These are phyloP conservation scores for Morpho achilles DNA, from an alignment of 2,888 invertebrate species.

Conservation along the genomic window DNA sequence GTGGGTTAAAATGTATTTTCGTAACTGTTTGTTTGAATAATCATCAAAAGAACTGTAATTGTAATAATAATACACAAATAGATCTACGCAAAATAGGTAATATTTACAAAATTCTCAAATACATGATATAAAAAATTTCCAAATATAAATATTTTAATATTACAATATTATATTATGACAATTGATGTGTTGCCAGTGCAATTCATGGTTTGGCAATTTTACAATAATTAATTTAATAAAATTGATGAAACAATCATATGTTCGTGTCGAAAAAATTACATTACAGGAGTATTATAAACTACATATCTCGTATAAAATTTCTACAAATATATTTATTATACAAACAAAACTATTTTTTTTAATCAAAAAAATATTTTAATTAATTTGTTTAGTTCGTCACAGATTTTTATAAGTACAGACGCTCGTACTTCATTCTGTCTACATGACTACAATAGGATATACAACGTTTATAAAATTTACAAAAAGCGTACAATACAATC, in stretches of 20 bases:
- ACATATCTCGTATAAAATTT: conserved; percentile 6
- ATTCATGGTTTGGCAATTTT: not conserved
- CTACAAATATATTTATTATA: conserved; percentile 10
- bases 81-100: conserved; percentile 8
- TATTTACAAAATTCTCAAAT: conserved; percentile 9
- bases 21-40: no score
- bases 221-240: not conserved
- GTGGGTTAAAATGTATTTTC: no score
- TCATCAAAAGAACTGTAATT: no score
- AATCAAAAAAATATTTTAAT: not conserved
- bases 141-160: not conserved
- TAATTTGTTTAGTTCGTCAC: not conserved
- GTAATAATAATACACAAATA: not conserved
- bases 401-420: conserved; percentile 8
- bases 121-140: not conserved
- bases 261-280: not conserved
- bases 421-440: conserved; percentile 5
- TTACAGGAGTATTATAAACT: not conserved
- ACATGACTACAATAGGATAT: not conserved
- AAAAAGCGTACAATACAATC: conserved; percentile 10
- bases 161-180: not conserved
- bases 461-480: conserved; percentile 12
- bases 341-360: not conserved
- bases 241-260: no score
- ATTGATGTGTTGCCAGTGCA: no score